Conservation (phyloP, 2,888 invertebrate genomes). For the Megamerina dolium region DNA sequence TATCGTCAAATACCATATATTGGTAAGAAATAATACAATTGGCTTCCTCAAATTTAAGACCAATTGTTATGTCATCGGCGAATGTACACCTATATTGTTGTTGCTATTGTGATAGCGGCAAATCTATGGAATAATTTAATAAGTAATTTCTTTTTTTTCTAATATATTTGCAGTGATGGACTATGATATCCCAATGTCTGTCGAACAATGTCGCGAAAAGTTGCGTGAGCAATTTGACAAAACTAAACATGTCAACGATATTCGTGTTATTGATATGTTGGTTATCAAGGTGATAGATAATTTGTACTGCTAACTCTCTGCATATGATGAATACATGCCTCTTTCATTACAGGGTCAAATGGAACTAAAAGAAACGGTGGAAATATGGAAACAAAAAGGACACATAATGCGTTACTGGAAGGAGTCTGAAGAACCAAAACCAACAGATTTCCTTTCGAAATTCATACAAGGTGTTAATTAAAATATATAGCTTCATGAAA, state of each 20-base stretch:
- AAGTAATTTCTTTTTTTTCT: slow-evolving; percentile 1
- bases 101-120: too few species aligned
- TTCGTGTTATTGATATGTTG: slow-evolving; percentile 85
- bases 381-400: slow-evolving; percentile 84
- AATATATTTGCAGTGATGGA: slow-evolving; percentile 62
- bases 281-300: slow-evolving; percentile 71
- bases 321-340: slow-evolving; percentile 2
- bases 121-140: too few species aligned
- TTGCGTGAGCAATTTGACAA: slow-evolving; percentile 73
- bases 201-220: slow-evolving; percentile 63
- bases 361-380: slow-evolving; percentile 82
- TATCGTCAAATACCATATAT: slow-evolving; percentile 85
- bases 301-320: background rate
- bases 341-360: slow-evolving; percentile 74
- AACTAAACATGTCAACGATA: slow-evolving; percentile 71
- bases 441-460: slow-evolving; percentile 86
- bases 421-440: slow-evolving; percentile 76
- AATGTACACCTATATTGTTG: background rate
- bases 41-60: too few species aligned
- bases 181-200: slow-evolving; percentile 74
- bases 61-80: slow-evolving; percentile 34
- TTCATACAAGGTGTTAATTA: slow-evolving; percentile 54
- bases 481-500: too few species aligned
- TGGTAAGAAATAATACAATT: slow-evolving; percentile 55
- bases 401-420: slow-evolving; percentile 85